Evolutionary conservation across 2,113 vertebrate species (phyloP), one percentile per base, ranked within the genome.

Genomic region (Sminthopsis crassicaudata): DNA sequence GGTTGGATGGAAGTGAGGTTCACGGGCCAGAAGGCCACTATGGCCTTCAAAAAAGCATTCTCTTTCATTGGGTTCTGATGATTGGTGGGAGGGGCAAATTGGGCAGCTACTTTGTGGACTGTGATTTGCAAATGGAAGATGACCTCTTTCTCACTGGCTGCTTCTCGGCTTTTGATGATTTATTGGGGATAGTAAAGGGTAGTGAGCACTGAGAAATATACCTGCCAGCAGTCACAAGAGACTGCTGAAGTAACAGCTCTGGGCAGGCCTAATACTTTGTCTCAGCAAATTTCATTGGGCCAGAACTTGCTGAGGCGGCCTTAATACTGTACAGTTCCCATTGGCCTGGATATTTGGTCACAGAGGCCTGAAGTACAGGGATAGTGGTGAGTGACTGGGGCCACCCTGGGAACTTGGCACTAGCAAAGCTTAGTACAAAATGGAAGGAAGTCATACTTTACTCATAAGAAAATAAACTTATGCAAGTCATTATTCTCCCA

Each of bases 101-200:
- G 60, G 60, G 30, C 60, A 90, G 27, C 3, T 4, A 90, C 48
- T 30, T 48, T 96, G 22, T 5, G 24, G n/a, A 93, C 91, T 50
- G n/a, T 91, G 19, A 92, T 30, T 92, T 95, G 89, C 60, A 60
- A 94, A 90, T n/a, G 46, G 52, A 93, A 92, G 46, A 42, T 92
- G 52, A 91, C 53, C 9, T 93, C 24, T 1, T 94, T 94, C 5
- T 4, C 93, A 88, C 19, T 92, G 90, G 11, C 11, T 50, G 96
- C 1, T 19, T 93, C 51, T 90, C 53, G 0, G 26, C n/a, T 48
- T 42, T 95, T 23, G 3, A 25, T 36, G 23, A 42, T 89, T 57
- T 94, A 5, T 48, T 57, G 52, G 51, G 54, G 10, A 89, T n/a
- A 94, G 46, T 91, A 91, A 60, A 91, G 76, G 27, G 14, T 53